Conservation (phyloP, 2,113 vertebrate genomes). For the Eclectus roratus region DNA sequence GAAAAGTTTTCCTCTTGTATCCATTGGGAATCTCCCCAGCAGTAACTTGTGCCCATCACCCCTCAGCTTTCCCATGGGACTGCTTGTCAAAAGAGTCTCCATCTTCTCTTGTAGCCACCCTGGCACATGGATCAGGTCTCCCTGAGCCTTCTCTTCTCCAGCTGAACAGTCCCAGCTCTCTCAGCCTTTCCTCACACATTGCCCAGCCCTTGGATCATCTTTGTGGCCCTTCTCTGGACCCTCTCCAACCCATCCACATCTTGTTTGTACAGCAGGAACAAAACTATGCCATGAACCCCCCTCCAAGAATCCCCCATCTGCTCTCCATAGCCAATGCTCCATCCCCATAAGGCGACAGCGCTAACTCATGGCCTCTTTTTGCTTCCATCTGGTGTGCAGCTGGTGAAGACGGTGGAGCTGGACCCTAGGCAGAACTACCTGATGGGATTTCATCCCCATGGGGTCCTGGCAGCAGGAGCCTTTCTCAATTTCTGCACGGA, state of each 20-base stretch:
- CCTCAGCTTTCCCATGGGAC: not conserved
- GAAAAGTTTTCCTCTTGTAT: not conserved
- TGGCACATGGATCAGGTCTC: not conserved
- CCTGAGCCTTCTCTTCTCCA: not conserved
- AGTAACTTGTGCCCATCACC: not conserved
- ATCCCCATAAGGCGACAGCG: not conserved
- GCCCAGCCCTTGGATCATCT: not conserved
- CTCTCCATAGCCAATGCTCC: not conserved
- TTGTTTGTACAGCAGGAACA: not conserved
- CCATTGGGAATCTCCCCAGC: not conserved
- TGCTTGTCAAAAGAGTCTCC: not conserved
- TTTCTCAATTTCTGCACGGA: conserved; percentile 89
- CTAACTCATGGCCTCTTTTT: not conserved
- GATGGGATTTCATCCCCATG: conserved; percentile 90
- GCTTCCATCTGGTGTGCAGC: conserved; percentile 61
- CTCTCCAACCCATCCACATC: not conserved
- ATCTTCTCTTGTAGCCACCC: not conserved
- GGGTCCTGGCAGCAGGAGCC: conserved; percentile 85
- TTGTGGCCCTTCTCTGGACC: not conserved
- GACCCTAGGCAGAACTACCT: conserved; percentile 89
- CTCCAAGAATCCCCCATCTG: not conserved
- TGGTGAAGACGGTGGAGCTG: conserved; percentile 89
- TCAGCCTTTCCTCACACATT: not conserved
- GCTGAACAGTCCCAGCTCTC: not conserved
- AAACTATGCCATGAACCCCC: not conserved